A percentile compares a stretch with the other conserved stretches of the same genome.
phyloP scores from a whole-genome alignment of 2,113 vertebrate genomes.

The Eptatretus burgeri region DNA sequence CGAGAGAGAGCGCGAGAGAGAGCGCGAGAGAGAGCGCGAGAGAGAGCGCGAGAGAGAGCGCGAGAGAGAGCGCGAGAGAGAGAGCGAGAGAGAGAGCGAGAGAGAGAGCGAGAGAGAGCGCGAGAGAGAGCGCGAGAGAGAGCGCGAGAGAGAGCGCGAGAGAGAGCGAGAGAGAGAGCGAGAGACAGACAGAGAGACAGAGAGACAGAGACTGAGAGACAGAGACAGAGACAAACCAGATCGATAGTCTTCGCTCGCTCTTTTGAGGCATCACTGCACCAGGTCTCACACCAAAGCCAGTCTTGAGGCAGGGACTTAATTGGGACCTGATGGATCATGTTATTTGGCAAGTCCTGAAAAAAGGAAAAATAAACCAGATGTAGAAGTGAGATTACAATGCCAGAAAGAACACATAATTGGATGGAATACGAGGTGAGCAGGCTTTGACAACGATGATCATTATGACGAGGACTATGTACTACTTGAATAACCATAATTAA shows the following conservation, averaged over 20 bases:
- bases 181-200: background rate
- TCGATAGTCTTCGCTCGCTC: conserved; percentile 80
- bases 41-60: background rate
- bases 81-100: background rate
- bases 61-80: background rate
- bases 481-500: too few relatives aligned
- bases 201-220: background rate
- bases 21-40: too few relatives aligned
- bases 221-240: conserved; percentile 25
- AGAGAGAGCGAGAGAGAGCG: background rate
- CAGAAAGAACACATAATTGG: too few relatives aligned
- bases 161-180: background rate
- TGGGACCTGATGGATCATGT: conserved; percentile 98
- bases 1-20: too few relatives aligned
- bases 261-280: conserved; percentile 71
- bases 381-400: too few relatives aligned
- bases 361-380: conserved; percentile 7
- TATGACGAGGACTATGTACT: too few relatives aligned
- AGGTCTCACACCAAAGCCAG: conserved; percentile 97
- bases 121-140: background rate
- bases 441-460: too few relatives aligned
- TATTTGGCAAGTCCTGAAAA: conserved; percentile 72
- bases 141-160: background rate
- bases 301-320: conserved; percentile 93
- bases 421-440: too few relatives aligned